Evolutionary conservation across 2,888 invertebrate genomes (phyloP).

Genomic region (Crematogaster levior): DNA sequence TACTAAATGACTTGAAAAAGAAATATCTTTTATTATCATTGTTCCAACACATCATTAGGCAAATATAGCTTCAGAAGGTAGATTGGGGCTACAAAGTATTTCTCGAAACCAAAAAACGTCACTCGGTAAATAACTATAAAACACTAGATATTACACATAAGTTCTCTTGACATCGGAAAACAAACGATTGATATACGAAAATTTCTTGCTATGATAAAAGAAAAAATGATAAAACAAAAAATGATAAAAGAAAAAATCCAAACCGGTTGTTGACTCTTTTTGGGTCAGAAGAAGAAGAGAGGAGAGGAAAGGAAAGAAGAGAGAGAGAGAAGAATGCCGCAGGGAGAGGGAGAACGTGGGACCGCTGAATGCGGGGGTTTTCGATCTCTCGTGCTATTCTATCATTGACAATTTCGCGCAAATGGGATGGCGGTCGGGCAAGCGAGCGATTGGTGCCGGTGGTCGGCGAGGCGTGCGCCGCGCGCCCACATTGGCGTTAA

Average conservation of each 20-base stretch:
- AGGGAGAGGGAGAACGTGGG: conserved; percentile 51
- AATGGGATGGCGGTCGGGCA: conserved; percentile 81
- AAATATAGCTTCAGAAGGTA: background rate
- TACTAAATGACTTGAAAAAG: background rate
- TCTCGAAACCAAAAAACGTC: background rate
- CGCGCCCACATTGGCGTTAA: conserved; percentile 90
- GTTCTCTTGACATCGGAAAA: background rate
- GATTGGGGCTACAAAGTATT: background rate
- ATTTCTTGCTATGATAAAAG: too few relatives aligned
- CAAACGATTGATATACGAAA: background rate
- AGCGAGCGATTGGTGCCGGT: conserved; percentile 79
- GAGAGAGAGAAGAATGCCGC: conserved; percentile 38
- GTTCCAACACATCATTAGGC: background rate
- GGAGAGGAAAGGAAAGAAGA: background rate
- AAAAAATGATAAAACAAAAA: too few relatives aligned
- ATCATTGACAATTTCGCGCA: conserved; percentile 85
- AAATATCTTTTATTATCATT: too few relatives aligned
- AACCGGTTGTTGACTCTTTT: background rate
- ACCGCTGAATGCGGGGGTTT: conserved; percentile 79
- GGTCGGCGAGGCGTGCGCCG: conserved; percentile 87
- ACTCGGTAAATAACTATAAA: background rate
- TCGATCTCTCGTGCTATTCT: conserved; percentile 83
- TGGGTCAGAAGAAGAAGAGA: background rate
- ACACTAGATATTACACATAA: background rate
- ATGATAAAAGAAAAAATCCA: background rate